Percentiles rank a stretch among this genome's conserved stretches.
phyloP scores from a whole-genome alignment of 1,140 invertebrate species.

The Pachypeltis micranthus region DNA sequence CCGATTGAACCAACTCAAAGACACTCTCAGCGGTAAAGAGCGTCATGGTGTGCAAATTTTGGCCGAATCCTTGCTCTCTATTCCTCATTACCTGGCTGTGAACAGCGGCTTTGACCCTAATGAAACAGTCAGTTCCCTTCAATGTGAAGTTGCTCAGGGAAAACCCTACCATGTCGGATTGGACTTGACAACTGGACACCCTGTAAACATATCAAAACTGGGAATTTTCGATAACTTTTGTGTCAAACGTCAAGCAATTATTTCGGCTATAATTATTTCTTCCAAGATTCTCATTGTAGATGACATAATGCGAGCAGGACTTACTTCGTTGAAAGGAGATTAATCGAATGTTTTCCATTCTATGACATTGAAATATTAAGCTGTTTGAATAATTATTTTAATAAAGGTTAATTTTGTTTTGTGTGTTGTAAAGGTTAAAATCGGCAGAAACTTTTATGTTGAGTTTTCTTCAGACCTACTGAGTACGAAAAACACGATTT shows the following conservation, averaged over 20 bases:
- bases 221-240: conserved; percentile 95
- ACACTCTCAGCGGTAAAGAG: not conserved
- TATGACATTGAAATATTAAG: no score
- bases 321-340: conserved; percentile 80
- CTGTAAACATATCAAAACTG: conserved; percentile 65
- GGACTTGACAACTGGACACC: conserved; percentile 78
- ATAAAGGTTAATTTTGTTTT: no score
- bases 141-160: conserved; percentile 65
- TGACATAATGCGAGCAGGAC: conserved; percentile 98
- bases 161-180: conserved; percentile 43
- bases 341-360: no score
- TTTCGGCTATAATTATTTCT: conserved; percentile 92
- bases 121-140: conserved; percentile 88
- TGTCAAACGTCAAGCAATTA: conserved; percentile 94
- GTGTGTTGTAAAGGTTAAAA: no score
- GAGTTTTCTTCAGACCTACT: no score
- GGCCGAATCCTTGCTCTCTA: conserved; percentile 88
- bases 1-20: conserved; percentile 4
- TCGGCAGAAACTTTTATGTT: no score
- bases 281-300: conserved; percentile 94
- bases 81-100: conserved; percentile 87
- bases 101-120: conserved; percentile 93
- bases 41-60: conserved; percentile 88
- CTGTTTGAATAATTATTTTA: no score
- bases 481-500: no score